These are phyloP conservation scores for Ciconia nigra DNA, from an alignment of 2,797 vertebrate species.

Conservation along the genomic window DNA sequence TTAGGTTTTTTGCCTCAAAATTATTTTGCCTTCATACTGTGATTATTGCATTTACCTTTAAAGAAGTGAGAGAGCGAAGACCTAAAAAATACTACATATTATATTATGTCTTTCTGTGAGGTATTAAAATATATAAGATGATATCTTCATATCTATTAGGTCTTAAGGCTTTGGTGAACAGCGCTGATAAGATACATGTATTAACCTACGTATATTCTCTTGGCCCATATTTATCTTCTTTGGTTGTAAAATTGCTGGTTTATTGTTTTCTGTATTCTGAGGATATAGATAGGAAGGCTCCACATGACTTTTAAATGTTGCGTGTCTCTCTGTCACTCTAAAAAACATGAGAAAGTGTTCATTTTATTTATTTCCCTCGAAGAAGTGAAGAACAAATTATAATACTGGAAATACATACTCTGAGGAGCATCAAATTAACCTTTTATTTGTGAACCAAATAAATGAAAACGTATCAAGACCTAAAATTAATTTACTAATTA, in stretches of 20 bases:
- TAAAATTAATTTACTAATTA: slow-evolving; percentile 22
- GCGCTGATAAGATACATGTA: rapidly evolving
- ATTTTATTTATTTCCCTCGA: neutral
- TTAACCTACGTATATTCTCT: neutral
- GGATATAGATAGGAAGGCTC: neutral
- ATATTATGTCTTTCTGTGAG: neutral
- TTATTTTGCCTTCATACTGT: neutral
- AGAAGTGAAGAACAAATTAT: neutral
- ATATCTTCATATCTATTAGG: neutral
- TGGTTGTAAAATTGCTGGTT: neutral
- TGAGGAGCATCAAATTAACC: neutral
- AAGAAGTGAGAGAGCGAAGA: neutral
- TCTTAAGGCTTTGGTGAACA: neutral
- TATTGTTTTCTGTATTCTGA: neutral
- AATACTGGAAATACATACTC: neutral
- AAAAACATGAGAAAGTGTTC: neutral
- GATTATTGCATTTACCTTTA: neutral
- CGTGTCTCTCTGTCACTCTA: neutral
- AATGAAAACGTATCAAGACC: neutral
- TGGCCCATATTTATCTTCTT: neutral
- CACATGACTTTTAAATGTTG: neutral
- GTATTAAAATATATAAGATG: neutral
- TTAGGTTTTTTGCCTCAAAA: neutral
- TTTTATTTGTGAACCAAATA: neutral
- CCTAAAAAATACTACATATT: neutral